Conservation (phyloP, 2,113 vertebrate genomes). For the Suncus etruscus region DNA sequence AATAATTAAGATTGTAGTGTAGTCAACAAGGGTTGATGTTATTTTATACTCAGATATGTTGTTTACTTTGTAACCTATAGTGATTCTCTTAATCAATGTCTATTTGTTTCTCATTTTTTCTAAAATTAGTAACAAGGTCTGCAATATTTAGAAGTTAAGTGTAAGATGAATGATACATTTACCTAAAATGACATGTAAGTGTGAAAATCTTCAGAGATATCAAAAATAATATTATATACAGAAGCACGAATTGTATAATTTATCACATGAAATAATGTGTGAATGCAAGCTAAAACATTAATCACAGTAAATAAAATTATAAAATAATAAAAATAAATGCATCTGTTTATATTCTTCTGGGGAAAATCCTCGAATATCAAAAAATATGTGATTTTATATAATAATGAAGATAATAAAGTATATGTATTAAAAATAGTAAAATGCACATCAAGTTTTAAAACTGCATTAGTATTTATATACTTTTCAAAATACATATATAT, state of each 20-base stretch:
- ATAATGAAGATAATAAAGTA: background rate
- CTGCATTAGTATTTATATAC: too few species aligned
- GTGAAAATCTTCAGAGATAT: background rate
- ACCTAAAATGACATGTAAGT: background rate
- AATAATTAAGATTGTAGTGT: background rate
- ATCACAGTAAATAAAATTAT: background rate
- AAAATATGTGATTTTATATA: background rate
- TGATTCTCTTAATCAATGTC: background rate
- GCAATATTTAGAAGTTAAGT: background rate
- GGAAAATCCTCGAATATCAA: background rate
- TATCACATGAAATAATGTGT: background rate
- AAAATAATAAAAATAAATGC: background rate
- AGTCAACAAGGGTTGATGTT: background rate
- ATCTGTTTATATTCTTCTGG: background rate
- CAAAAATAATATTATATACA: background rate
- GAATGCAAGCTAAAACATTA: background rate
- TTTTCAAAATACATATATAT: too few species aligned
- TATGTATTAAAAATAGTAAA: background rate
- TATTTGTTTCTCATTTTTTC: background rate
- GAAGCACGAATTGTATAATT: background rate
- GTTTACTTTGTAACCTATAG: background rate
- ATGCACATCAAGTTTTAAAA: too few species aligned
- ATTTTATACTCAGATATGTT: background rate
- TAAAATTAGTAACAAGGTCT: background rate
- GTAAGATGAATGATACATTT: background rate